These are phyloP conservation scores for Alca torda DNA, from an alignment of 2,797 vertebrate genomes.

Conservation along the genomic window DNA sequence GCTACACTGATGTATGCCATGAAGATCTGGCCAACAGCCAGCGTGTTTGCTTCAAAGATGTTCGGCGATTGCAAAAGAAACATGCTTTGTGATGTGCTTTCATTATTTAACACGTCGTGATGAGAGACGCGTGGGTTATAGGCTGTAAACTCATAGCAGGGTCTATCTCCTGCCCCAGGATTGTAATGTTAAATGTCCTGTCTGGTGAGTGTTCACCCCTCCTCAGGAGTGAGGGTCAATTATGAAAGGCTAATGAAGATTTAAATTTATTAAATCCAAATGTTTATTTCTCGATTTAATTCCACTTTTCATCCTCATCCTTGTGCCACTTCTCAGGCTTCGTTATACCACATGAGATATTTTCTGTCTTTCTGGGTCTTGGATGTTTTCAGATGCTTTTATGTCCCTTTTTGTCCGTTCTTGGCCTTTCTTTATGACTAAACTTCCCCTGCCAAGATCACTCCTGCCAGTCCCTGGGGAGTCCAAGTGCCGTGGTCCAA, in stretches of 20 bases:
- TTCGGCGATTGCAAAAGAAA: not conserved
- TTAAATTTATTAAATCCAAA: not conserved
- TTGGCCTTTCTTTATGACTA: not conserved
- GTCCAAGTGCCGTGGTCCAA: not conserved
- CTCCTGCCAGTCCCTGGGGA: not conserved
- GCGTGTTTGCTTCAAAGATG: conserved; percentile 34
- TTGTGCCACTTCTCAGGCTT: not conserved
- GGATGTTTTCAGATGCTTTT: not conserved
- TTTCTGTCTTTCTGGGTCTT: not conserved
- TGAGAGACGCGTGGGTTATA: not conserved
- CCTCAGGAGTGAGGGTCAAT: not conserved
- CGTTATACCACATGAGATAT: accelerated
- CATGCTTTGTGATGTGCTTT: not conserved
- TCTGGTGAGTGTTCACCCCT: not conserved
- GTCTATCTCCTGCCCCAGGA: not conserved
- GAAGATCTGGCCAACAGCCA: conserved; percentile 44
- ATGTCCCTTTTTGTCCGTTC: not conserved
- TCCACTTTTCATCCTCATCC: not conserved
- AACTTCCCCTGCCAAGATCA: accelerated
- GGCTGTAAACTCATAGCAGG: not conserved
- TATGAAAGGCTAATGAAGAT: not conserved
- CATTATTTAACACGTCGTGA: not conserved
- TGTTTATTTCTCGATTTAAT: not conserved
- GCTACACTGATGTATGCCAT: not conserved
- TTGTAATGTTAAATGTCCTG: not conserved